These are phyloP conservation scores for Latrodectus elegans DNA, from an alignment of 2,888 invertebrate species.

Conservation along the genomic window DNA sequence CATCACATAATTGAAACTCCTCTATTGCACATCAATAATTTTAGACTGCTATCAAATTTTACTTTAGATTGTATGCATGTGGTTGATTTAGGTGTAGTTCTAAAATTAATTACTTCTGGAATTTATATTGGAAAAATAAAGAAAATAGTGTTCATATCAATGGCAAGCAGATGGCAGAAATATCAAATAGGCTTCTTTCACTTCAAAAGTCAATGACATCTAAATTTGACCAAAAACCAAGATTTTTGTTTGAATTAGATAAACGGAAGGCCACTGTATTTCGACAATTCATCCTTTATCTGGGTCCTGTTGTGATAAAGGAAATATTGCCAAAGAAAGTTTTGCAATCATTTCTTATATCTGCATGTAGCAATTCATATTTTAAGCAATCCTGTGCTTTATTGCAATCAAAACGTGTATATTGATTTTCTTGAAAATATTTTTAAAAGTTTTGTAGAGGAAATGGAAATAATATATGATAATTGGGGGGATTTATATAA, in stretches of 20 bases:
- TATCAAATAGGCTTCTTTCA: background rate
- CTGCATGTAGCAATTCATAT: background rate
- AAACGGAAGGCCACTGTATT: conserved; percentile 34
- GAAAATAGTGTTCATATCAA: background rate
- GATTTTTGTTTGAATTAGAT: conserved; percentile 12
- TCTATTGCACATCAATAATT: background rate
- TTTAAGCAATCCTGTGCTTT: background rate
- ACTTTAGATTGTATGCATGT: conserved; percentile 36
- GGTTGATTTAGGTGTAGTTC: conserved; percentile 11
- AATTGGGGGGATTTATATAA: no score
- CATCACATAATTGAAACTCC: conserved; percentile 16
- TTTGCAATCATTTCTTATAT: background rate
- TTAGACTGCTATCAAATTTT: conserved; percentile 1
- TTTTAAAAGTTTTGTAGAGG: background rate
- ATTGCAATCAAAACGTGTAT: background rate
- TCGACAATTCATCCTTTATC: background rate
- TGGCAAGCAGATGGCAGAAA: background rate
- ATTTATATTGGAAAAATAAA: background rate
- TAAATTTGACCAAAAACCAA: background rate
- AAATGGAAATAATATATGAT: background rate
- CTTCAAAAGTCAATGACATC: background rate
- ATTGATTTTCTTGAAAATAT: background rate
- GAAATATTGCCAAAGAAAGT: background rate
- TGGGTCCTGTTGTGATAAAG: conserved; percentile 11
- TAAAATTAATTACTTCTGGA: conserved; percentile 13